Evolutionary conservation across 92 coral and sea anemone genomes (phyloP), one percentile per base, ranked within the genome.

Genomic region (Galaxea fascicularis): DNA sequence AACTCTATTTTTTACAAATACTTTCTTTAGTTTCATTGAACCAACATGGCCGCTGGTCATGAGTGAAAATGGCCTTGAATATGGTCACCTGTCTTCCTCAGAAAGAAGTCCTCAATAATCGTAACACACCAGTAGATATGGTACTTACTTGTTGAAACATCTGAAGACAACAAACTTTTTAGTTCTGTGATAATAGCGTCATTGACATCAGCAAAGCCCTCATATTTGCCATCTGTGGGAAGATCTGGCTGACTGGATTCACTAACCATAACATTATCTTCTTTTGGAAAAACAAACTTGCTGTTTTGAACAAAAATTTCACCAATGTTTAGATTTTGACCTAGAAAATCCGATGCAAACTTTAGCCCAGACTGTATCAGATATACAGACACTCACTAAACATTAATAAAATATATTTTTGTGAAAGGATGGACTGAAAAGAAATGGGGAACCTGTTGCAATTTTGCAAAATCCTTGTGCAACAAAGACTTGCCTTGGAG

Each of bases 171-270:
- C 25, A 96, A 58, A n/a, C 64, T 71, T 76, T 93, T 91, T 9
- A 96, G 79, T 72, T 94, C 98, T 22, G 71, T 71, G 6, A 91
- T 87, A 59, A 96, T 87, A 4, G 80, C 83, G 72, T 92, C 93
- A 91, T 96, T 95, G 87, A 96, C 82, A 45, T 84, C 85, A 27
- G 95, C 92, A 89, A 96, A 96, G 73, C 90, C 91, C 81, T 96
- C 99, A 82, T 95, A 96, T 80, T 93, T 96, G 49, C 99, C 98
- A 76, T 96, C 99, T 28, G 86, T 51, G 3, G 90, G 90, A n/a
- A 92, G 56, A 49, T 77, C 81, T 20, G 65, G 75, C 64, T 80
- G 89, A 20, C 24, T 72, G 52, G 84, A 73, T 8, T 51, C 84
- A 26, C 30, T 24, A 22, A 45, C 65, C 4, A 27, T 65, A 14